Evolutionary conservation across 2,888 invertebrate species (phyloP), one percentile per base, ranked within the genome.

Genomic region (Heliothis peltigera): DNA sequence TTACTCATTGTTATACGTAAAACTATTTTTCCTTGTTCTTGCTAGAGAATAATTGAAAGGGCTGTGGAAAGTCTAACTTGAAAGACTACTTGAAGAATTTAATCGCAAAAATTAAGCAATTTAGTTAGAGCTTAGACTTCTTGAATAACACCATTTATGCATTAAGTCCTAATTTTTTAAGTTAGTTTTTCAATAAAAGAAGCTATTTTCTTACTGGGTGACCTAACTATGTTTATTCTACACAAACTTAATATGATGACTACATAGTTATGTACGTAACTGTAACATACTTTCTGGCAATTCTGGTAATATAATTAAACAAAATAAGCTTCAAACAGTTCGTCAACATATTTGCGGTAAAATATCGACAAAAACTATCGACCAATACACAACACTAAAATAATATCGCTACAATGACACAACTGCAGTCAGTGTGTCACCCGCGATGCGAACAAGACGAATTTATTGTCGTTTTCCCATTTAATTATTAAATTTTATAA

Each of bases 361-460:
- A 59, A 58, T 25, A 74, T 70, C 74, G 76, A 65, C 76, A 75
- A 64, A 75, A 56, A 44, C 42, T 18, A 55, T 64, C 68, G 70
- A 64, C 64, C 28, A 22, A 21, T n/a, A 61, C 58, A 21, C 80
- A 54, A 54, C 80, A 74, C 80, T 81, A 77, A 42, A 56, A 79
- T 55, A 70, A 69, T 81, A 80, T 81, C 81, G 59, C 63, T 59
- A 57, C 73, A 63, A 75, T 79, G 73, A 73, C 75, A 80, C 70
- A 69, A 75, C 77, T 70, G 81, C 81, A 82, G 78, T 81, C 70
- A 70, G 67, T 83, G 82, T 82, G 83, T 80, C 80, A 80, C 74
- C 46, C 64, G 72, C 66, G 64, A 70, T 61, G 70, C 63, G 74
- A 61, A 73, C 68, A 78, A 68, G 61, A 75, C 80, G 81, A 79